phyloP scores from a whole-genome alignment of 2,797 vertebrate species.

The Schizopygopsis pylzovi region DNA sequence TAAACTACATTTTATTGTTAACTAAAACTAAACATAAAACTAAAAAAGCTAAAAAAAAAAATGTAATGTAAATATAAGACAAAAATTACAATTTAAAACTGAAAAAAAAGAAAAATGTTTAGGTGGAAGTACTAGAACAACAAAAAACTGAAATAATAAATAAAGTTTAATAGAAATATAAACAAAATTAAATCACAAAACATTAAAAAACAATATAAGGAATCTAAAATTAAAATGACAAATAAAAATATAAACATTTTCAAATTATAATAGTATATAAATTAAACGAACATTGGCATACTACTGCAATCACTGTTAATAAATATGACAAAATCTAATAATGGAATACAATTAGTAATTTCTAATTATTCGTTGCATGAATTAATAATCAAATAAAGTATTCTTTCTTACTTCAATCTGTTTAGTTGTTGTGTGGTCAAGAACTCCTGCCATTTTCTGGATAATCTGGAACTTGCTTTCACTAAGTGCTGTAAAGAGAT shows the following conservation, averaged over 20 bases:
- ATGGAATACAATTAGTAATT: neutral
- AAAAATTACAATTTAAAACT: neutral
- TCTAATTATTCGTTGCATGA: neutral
- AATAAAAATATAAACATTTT: neutral
- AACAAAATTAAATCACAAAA: neutral
- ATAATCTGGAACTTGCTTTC: conserved; percentile 90
- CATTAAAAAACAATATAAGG: neutral
- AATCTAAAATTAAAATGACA: neutral
- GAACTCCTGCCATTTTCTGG: conserved; percentile 86
- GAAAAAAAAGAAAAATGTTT: neutral
- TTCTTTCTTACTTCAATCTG: conserved; percentile 87
- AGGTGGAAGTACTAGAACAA: neutral
- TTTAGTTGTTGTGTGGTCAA: conserved; percentile 85
- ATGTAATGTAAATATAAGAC: neutral
- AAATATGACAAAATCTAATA: neutral
- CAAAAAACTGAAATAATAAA: neutral
- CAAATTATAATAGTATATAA: neutral
- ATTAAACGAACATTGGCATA: neutral
- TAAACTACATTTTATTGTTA: neutral
- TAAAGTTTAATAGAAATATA: neutral
- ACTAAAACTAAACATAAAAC: neutral
- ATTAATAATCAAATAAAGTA: conserved; percentile 8
- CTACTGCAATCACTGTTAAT: neutral
- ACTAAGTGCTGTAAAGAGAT: conserved; percentile 85
- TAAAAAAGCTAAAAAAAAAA: neutral